Evolutionary conservation across 2,113 vertebrate genomes (phyloP).

Genomic region (Siphamia tubifer): DNA sequence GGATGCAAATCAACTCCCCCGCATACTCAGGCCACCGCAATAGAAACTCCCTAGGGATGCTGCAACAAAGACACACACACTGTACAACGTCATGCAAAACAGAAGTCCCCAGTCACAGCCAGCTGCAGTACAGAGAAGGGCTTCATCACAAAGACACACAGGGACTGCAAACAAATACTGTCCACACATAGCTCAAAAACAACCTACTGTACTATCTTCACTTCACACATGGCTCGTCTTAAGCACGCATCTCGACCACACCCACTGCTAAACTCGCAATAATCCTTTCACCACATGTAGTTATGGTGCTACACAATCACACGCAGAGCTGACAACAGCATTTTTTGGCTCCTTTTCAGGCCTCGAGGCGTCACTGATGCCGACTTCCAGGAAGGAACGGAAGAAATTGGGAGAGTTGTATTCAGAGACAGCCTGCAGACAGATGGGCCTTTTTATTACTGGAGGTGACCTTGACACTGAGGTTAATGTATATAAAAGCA

Average conservation of each 20-base stretch:
- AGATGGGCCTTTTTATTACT: slow-evolving; percentile 41
- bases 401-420: slow-evolving; percentile 14
- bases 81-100: background rate
- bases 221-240: slow-evolving; percentile 50
- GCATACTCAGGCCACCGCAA: slow-evolving; percentile 20
- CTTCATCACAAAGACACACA: slow-evolving; percentile 19
- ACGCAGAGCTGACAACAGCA: slow-evolving; percentile 11
- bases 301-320: slow-evolving; percentile 3
- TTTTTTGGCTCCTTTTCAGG: slow-evolving; percentile 11
- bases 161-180: slow-evolving; percentile 8
- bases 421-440: slow-evolving; percentile 35
- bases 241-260: slow-evolving; percentile 41
- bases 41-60: slow-evolving; percentile 27
- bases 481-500: slow-evolving; percentile 43
- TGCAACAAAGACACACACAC: slow-evolving; percentile 46
- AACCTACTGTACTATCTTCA: slow-evolving; percentile 34
- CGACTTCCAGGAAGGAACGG: slow-evolving; percentile 29
- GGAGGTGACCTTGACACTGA: slow-evolving; percentile 39
- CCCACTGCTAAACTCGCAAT: slow-evolving; percentile 39
- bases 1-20: slow-evolving; percentile 52
- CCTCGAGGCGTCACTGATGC: background rate
- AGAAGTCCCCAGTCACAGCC: slow-evolving; percentile 21
- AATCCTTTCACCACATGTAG: slow-evolving; percentile 10
- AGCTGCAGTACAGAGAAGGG: slow-evolving; percentile 9
- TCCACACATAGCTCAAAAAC: slow-evolving; percentile 10